A percentile compares a stretch with the other conserved stretches of the same genome.
Conservation (phyloP, 2,797 vertebrate species). For the Eulemur mongoz region DNA sequence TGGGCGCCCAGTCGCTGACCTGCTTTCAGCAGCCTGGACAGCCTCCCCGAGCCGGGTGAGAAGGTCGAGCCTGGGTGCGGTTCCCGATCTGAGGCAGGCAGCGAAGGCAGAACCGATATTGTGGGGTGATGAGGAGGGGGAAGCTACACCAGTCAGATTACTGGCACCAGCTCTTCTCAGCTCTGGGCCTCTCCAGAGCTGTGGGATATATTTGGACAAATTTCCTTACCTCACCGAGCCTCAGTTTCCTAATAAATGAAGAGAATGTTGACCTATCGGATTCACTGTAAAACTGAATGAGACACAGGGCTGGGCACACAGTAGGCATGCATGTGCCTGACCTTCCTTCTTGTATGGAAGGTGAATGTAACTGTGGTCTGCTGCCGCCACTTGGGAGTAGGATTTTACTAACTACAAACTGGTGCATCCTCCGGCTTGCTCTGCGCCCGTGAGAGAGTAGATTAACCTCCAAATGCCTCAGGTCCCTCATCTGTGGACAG, state of each 20-base stretch:
- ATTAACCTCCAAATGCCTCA: constrained; percentile 68
- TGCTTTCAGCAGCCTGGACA: background rate
- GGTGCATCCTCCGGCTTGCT: background rate
- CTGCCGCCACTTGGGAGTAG: background rate
- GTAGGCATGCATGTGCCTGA: background rate
- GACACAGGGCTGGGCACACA: background rate
- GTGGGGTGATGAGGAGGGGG: background rate
- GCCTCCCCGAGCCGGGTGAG: background rate
- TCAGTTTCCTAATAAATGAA: background rate
- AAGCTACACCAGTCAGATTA: background rate
- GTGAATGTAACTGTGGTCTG: background rate
- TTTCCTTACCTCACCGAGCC: background rate
- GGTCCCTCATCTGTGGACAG: constrained; percentile 61
- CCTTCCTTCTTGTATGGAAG: background rate
- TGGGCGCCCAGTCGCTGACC: background rate
- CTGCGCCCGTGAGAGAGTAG: constrained; percentile 27
- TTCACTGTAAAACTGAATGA: background rate
- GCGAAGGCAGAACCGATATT: background rate
- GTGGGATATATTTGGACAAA: background rate
- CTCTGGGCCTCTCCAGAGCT: background rate
- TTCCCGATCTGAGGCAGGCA: background rate
- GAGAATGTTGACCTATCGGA: background rate
- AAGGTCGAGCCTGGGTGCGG: background rate
- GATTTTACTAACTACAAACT: constrained; percentile 50
- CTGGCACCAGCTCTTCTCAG: background rate